Conservation (phyloP, 1,140 invertebrate species). For the Lanistes nyassanus region DNA sequence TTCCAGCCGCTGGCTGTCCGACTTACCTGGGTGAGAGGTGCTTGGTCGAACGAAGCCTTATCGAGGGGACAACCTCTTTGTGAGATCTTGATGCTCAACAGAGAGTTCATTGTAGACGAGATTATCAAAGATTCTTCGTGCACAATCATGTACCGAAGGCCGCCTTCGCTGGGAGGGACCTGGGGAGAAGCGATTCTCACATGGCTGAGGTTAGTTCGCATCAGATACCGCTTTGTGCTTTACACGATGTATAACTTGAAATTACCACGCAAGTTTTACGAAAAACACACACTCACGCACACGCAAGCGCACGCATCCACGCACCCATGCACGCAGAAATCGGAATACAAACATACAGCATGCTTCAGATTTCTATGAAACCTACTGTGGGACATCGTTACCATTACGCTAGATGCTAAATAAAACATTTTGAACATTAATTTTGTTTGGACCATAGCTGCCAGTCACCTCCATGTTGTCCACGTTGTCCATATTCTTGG, state of each 20-base stretch:
- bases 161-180: conserved; percentile 56
- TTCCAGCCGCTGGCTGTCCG: background rate
- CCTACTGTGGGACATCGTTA: background rate
- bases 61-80: conserved; percentile 37
- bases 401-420: background rate
- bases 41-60: conserved; percentile 39
- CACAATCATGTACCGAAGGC: conserved; percentile 46
- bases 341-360: background rate
- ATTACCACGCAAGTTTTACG: no score
- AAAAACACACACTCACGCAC: conserved; percentile 14
- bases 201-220: no score
- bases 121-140: conserved; percentile 44
- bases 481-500: conserved; percentile 54
- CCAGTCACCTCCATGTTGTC: conserved; percentile 41
- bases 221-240: no score
- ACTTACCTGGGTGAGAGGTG: conserved; percentile 56
- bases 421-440: background rate
- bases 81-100: conserved; percentile 39
- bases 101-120: conserved; percentile 60
- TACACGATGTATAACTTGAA: no score
- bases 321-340: background rate
- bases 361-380: no score
- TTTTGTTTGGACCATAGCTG: no score
- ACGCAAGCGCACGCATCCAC: background rate
- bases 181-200: conserved; percentile 32